Evolutionary conservation across 2,113 vertebrate species (phyloP), one percentile per base, ranked within the genome.

Genomic region (Pituophis catenifer): DNA sequence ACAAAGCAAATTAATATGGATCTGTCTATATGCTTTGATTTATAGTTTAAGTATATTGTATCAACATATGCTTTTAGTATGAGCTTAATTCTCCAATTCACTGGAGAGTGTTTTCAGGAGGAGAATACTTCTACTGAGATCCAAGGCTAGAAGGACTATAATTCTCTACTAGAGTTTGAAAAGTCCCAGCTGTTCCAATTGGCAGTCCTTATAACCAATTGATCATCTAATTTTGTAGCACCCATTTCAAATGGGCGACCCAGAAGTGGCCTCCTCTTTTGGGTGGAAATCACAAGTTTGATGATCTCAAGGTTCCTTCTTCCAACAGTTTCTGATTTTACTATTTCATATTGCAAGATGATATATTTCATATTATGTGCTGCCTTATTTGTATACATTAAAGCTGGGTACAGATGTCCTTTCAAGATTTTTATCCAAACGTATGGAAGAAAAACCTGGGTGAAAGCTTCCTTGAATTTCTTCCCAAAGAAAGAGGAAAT

Each of bases 11-110:
- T 75, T 90, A 90, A 90, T 90, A 94, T 17, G 21, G 55, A 38
- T 91, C n/a, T 90, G 91, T 90, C 91, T 81, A 88, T 90, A 90
- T 70, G 50, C 81, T 94, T 88, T 94, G 85, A 94, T 90, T 88
- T 92, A 88, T 92, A 55, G 44, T 88, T 94, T 90, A 88, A 81
- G 53, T 29, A 65, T 81, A 92, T 75, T 90, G 53, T 90, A 85
- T 91, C 90, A 94, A 89, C 90, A 91, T 86, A 94, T 94, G 90
- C 15, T 52, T 81, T 91, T 58, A 57, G 75, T 65, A 92, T 75
- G 38, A 91, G 5, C 24, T 81, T 88, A 55, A 38, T 89, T 93
- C 75, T 85, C 23, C 55, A 24, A 50, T 59, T 93, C 86, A 54
- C 54, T 91, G n/a, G 55, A 59, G 38, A 44, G 29, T 29, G 4